Base-by-base conservation (phyloP, 1,140 invertebrate species). In the Zaprionus vittiger region DNA sequence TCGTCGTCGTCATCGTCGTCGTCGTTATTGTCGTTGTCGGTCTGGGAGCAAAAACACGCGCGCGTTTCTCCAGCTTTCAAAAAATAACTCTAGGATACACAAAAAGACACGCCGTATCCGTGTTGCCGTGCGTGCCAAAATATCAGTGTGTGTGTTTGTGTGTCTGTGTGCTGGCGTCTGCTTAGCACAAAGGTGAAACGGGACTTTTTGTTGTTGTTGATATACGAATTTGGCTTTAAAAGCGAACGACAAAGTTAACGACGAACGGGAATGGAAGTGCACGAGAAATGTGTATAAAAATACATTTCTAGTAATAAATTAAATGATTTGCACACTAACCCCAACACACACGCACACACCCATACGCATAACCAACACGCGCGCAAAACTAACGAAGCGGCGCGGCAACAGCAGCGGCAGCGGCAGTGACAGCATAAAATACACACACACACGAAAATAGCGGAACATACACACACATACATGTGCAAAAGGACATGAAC, bases 51-150 rank as follows among this genome's bases (percentile, higher is more conserved):
- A 70, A 75, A 75, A 70, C 73, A 71, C 54, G 73, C 73, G 73
- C 73, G 66, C 66, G 56, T 75, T 70, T 74, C 26, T 38, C 61
- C 69, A 64, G 60, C 81, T 84, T 79, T 84, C 85, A 67, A 67
- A 83, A 87, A 89, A 89, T 85, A 79, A 91, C 85, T 89, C 84
- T 89, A 90, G 84, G 84, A 89, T 89, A 89, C 85, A 89, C 86
- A 89, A 89, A 89, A 89, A 85, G 82, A 85, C 85, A 80, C 72
- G 69, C 75, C 80, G 84, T 79, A 81, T 75, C 81, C 54, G 52
- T 65, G 28, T 54, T 57, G 26, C 28, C 56, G 56, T 63, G 34
- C 64, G 28, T 56, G 24, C 63, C 9, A 28, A 24, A 55, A 44
- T 64, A 22, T 47, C 49, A 26, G 60, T 73, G 49, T 41, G 38